A percentile compares a stretch with the other conserved stretches of the same genome.
Evolutionary conservation across 2,113 vertebrate species (phyloP).

Genomic region (Polyodon spathula): DNA sequence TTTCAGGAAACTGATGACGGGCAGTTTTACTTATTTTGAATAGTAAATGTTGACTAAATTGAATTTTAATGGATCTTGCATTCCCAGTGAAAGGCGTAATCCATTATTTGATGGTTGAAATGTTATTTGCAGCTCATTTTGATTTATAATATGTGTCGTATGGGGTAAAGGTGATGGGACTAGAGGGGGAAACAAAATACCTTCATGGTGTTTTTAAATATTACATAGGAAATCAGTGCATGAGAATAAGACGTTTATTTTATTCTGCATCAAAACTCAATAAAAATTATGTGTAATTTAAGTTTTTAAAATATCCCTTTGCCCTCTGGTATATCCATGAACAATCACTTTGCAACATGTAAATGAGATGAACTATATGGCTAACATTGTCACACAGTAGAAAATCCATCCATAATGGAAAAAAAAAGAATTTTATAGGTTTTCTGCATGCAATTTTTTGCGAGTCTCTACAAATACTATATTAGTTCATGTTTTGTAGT

Average conservation of each 20-base stretch:
- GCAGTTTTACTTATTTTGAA: constrained; percentile 58
- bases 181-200: constrained; percentile 33
- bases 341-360: too few species aligned
- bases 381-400: too few species aligned
- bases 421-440: too few species aligned
- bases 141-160: constrained; percentile 45
- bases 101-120: constrained; percentile 74
- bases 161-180: constrained; percentile 39
- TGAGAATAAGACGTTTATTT: constrained; percentile 7
- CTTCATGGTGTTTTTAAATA: constrained; percentile 45
- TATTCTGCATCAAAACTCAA: not conserved
- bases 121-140: constrained; percentile 49
- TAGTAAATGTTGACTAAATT: constrained; percentile 76
- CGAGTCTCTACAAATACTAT: too few species aligned
- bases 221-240: constrained; percentile 16
- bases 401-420: too few species aligned
- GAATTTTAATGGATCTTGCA: constrained; percentile 75
- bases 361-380: too few species aligned
- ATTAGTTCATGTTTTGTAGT: too few species aligned
- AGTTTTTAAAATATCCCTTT: not conserved
- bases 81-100: constrained; percentile 67
- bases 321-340: not conserved
- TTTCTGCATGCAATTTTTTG: too few species aligned
- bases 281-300: constrained; percentile 4
- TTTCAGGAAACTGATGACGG: constrained; percentile 57